A percentile compares a stretch with the other conserved stretches of the same genome.
Evolutionary conservation across 1,140 invertebrate genomes (phyloP).

Genomic region (Drosophila seguyi): DNA sequence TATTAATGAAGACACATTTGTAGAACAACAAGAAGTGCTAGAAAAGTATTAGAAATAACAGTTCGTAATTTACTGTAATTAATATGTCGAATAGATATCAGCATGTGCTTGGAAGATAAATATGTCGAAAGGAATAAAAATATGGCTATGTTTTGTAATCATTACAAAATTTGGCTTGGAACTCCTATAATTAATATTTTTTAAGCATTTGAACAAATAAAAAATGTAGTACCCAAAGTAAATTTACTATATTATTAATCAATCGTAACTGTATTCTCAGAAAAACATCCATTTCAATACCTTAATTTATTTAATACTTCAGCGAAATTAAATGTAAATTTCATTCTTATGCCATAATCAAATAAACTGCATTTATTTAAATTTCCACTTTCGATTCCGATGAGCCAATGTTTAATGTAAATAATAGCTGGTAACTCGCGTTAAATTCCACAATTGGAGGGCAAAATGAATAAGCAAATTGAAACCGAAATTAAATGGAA

Average conservation of each 20-base stretch:
- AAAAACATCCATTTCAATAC: background rate
- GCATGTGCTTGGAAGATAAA: background rate
- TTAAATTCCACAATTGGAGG: slow-evolving; percentile 9
- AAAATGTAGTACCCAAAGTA: too few relatives aligned
- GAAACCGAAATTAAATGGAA: slow-evolving; percentile 35
- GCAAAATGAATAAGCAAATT: slow-evolving; percentile 12
- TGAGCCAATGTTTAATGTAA: slow-evolving; percentile 35
- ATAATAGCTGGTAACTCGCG: slow-evolving; percentile 24
- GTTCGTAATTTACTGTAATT: too few relatives aligned
- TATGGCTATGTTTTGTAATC: too few relatives aligned
- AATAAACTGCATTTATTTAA: slow-evolving; percentile 25
- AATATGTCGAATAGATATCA: too few relatives aligned
- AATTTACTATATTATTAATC: background rate
- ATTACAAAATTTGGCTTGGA: too few relatives aligned
- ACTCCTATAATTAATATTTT: too few relatives aligned
- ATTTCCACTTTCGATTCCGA: slow-evolving; percentile 12
- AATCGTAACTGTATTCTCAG: background rate
- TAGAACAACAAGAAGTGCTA: background rate
- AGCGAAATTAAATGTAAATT: slow-evolving; percentile 5
- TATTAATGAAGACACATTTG: background rate
- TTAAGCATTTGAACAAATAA: too few relatives aligned
- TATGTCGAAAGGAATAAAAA: background rate
- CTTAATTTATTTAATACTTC: background rate
- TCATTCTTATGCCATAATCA: slow-evolving; percentile 14
- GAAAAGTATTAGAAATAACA: background rate